These are phyloP conservation scores for Morelia viridis DNA, from an alignment of 2,797 vertebrate genomes.

Conservation along the genomic window DNA sequence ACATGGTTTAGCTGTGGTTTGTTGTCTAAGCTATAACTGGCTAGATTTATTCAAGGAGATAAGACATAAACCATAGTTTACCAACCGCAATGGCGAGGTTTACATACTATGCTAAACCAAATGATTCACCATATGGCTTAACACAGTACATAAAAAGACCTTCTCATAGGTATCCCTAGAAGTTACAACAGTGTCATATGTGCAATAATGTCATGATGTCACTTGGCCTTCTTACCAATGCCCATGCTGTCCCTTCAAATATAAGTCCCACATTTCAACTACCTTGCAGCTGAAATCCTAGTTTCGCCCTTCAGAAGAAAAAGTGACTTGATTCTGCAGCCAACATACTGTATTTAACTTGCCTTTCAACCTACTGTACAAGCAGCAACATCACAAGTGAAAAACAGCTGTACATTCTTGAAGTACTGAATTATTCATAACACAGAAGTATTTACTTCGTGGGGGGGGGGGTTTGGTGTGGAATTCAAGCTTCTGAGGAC, in stretches of 20 bases:
- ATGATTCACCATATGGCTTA: not conserved
- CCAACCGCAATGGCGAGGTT: not conserved
- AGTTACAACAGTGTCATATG: not conserved
- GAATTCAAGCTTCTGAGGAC: not conserved
- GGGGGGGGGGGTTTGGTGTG: not conserved
- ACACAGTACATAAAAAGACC: not conserved
- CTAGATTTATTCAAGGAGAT: not conserved
- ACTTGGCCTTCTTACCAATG: not conserved
- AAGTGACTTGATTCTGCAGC: not conserved
- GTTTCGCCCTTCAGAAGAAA: not conserved
- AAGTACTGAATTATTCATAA: not conserved
- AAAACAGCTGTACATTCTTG: not conserved
- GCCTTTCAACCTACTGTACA: not conserved
- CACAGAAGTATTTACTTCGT: not conserved
- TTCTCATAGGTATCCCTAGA: not conserved
- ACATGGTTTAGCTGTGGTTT: not conserved
- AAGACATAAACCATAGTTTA: not conserved
- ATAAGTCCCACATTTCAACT: not conserved
- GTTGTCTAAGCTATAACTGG: not conserved
- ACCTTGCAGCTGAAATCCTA: not conserved
- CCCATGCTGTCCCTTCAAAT: not conserved
- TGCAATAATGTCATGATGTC: not conserved
- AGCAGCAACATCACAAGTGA: not conserved
- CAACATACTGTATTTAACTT: not conserved
- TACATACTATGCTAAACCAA: not conserved